phyloP scores from a whole-genome alignment of 1,140 invertebrate species.

The Cecropterus lyciades region DNA sequence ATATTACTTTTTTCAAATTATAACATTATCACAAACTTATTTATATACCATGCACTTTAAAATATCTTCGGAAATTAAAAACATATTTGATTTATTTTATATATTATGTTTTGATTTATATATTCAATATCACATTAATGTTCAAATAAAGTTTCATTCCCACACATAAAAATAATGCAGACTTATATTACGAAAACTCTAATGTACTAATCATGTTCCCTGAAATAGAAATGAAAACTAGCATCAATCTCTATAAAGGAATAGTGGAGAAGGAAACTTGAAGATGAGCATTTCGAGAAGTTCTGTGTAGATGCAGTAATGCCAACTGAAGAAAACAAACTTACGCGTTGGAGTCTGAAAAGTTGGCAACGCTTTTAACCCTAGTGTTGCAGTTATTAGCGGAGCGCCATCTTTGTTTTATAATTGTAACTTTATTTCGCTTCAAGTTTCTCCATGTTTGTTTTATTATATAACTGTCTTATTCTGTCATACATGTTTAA shows the following conservation, averaged over 20 bases:
- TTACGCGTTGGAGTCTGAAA: constrained; percentile 20
- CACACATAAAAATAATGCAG: neutral
- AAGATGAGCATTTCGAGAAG: constrained; percentile 25
- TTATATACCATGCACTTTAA: too few species aligned
- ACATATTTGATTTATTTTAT: too few species aligned
- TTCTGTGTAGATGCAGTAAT: constrained; percentile 32
- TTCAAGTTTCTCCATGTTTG: too few species aligned
- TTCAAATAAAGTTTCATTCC: too few species aligned
- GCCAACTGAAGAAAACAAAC: constrained; percentile 32
- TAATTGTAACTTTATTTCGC: constrained; percentile 4
- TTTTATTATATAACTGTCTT: too few species aligned
- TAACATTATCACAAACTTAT: too few species aligned
- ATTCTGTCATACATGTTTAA: too few species aligned
- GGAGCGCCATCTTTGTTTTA: constrained; percentile 18
- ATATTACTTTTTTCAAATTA: too few species aligned
- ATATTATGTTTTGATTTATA: too few species aligned
- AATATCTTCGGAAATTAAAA: too few species aligned
- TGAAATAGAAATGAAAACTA: constrained; percentile 26
- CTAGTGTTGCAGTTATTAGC: constrained; percentile 18
- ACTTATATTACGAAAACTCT: constrained; percentile 4
- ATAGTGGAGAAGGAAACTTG: constrained; percentile 29
- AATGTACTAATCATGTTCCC: constrained; percentile 17
- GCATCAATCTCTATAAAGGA: constrained; percentile 32
- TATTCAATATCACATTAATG: too few species aligned
- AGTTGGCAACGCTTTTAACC: constrained; percentile 28